Evolutionary conservation across 2,113 vertebrate genomes (phyloP), one percentile per base, ranked within the genome.

Genomic region (Platycercus adscitus): DNA sequence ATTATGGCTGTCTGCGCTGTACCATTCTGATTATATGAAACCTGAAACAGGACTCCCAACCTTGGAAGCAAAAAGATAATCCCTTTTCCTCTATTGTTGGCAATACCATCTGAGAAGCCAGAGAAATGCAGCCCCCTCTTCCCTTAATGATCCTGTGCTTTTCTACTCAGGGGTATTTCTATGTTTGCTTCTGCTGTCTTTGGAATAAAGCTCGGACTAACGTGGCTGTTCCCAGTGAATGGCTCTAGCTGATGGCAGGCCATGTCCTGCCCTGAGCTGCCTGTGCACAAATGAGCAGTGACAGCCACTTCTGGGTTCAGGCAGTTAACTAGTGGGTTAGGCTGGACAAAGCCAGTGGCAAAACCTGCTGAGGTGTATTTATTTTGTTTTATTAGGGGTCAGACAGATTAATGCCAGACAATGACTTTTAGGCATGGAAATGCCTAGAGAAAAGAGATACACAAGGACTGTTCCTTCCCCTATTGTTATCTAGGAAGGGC

Each of bases 1-100:
- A 85, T 94, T 96, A 92, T 89, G 93, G 95, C 88, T 94, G 93
- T 47, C 96, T 96, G 93, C 9, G 3, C 86, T 60, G 65, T 65
- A 79, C 81, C 58, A 5, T 89, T 91, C 86, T 87, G 89, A 80
- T 87, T 94, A 71, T 92, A 70, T 47, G 92, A 94, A 96, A 94
- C 92, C 95, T 91, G 92, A 94, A 96, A 91, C 92, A 94, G 88
- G 41, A 69, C 80, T 95, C 92, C 66, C 73, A 96, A 3, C 92
- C 91, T 73, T 64, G 83, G 91, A 33, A 81, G 69, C 49, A 91
- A 88, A 94, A 92, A 64, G 88, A 86, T 84, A 93, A 93, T 95
- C 92, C 88, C 61, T 91, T 92, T 94, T 71, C 73, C 61, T 87
- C 77, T 96, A 17, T 87, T 92, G 91, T 92, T 89, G 83, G 86